Percentiles rank a stretch among this genome's conserved stretches.
These are phyloP conservation scores for Pogonomyrmex californicus DNA, from an alignment of 1,140 invertebrate genomes.

Conservation along the genomic window DNA sequence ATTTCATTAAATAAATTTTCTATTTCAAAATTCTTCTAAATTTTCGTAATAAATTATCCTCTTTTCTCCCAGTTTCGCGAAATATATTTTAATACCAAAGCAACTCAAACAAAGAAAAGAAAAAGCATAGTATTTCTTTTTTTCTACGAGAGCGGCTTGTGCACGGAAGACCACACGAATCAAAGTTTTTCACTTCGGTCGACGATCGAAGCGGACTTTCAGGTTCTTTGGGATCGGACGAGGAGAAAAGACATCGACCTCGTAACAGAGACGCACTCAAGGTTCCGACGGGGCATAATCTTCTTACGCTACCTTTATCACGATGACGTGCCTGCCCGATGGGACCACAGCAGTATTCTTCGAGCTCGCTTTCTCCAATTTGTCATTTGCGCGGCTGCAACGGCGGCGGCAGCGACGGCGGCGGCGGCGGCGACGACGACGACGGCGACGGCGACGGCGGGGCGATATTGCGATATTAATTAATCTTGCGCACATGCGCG, in stretches of 20 bases:
- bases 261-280: conserved; percentile 45
- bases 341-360: conserved; percentile 66
- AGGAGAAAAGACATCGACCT: conserved; percentile 62
- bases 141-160: background rate
- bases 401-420: conserved; percentile 54
- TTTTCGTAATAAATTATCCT: background rate
- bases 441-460: conserved; percentile 60
- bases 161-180: conserved; percentile 58
- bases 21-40: background rate
- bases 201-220: conserved; percentile 59
- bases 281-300: conserved; percentile 64
- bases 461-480: conserved; percentile 81
- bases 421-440: conserved; percentile 18
- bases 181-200: conserved; percentile 58
- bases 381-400: conserved; percentile 75
- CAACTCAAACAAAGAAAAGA: conserved; percentile 29
- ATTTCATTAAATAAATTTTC: background rate
- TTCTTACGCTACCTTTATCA: conserved; percentile 75
- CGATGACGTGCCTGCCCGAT: conserved; percentile 66
- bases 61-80: background rate
- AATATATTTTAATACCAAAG: background rate
- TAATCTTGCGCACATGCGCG: conserved; percentile 73
- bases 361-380: conserved; percentile 81
- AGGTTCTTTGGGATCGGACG: conserved; percentile 57
- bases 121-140: conserved; percentile 23